Base-by-base conservation (phyloP, 2,888 invertebrate genomes). In the Caenorhabditis virilis region DNA sequence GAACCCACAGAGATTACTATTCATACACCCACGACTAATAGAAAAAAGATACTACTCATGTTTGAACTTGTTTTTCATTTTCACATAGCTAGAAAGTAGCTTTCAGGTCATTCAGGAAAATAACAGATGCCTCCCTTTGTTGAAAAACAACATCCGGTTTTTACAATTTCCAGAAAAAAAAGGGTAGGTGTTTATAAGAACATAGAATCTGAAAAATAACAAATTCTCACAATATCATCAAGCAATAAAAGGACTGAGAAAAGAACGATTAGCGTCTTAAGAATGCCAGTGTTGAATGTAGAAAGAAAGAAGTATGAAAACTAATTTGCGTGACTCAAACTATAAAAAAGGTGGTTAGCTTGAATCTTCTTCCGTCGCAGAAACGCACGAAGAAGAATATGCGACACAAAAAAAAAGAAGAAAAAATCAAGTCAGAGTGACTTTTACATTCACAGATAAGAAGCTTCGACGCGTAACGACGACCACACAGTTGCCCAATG, bases 401-500 rank as follows among this genome's bases (percentile, higher is more conserved):
- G 7, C n/a, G 9, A 42, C 20, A 22, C 7, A 7, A 42, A 13
- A 42, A n/a, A n/a, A n/a, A n/a, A n/a, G n/a, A n/a, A n/a, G n/a
- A n/a, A n/a, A 25, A 11, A 42, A 42, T 42, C 20, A 23, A 9
- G 23, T 42, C 15, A 42, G 25, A 25, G 42, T 23, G 42, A 23
- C 7, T 45, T 22, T 45, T 45, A 16, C 27, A 45, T 45, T 45
- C 43, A 39, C 6, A 5, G 22, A 20, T 39, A 39, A 39, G 15
- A 39, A 4, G 15, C 22, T 15, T 27, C 39, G 7, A 27, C 43
- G 43, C 26, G 43, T 45, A 27, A 45, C 43, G 42, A 42, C 9
- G 27, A 23, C 26, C 43, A 45, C 43, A 45, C 43, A 45, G 43
- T 45, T 45, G 43, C 43, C 43, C 43, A 45, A 45, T 45, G 43